phyloP scores from a whole-genome alignment of 1,140 invertebrate species.

The Zelostemma sp. region DNA sequence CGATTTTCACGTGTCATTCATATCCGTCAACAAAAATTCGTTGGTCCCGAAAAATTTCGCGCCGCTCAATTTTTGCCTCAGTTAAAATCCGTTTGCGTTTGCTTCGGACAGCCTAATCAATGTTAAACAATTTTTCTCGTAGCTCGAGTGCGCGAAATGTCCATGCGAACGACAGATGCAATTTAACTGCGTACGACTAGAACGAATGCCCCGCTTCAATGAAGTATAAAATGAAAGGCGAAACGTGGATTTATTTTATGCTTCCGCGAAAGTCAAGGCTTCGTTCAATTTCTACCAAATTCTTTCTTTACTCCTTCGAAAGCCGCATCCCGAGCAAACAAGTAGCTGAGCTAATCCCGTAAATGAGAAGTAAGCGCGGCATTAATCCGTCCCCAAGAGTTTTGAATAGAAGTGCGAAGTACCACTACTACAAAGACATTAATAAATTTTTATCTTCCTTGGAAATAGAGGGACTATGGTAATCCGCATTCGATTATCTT shows the following conservation, averaged over 20 bases:
- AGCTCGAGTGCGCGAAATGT: conserved; percentile 31
- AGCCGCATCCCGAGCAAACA: conserved; percentile 47
- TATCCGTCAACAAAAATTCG: not conserved
- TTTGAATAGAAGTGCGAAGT: conserved; percentile 37
- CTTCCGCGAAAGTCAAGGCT: conserved; percentile 4
- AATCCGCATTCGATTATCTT: conserved; percentile 38
- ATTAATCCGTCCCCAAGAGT: conserved; percentile 52
- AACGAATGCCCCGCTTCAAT: conserved; percentile 31
- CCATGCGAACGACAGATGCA: conserved; percentile 49
- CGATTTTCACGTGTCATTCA: conserved; percentile 16
- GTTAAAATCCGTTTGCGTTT: too few species aligned
- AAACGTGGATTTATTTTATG: conserved; percentile 28
- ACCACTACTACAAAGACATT: conserved; percentile 40
- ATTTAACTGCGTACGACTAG: conserved; percentile 37
- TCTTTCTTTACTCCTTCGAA: conserved; percentile 19
- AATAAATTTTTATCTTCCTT: conserved; percentile 49
- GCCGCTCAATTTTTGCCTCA: too few species aligned
- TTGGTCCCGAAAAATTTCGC: not conserved
- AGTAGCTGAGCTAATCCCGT: conserved; percentile 53
- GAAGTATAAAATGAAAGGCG: conserved; percentile 42
- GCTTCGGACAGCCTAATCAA: conserved; percentile 41
- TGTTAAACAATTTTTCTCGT: conserved; percentile 41
- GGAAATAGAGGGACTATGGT: conserved; percentile 31
- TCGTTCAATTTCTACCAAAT: conserved; percentile 32
- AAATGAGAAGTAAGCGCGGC: conserved; percentile 57